Percentiles rank a stretch among this genome's conserved stretches.
These are phyloP conservation scores for Geophilus truncorum DNA, from an alignment of 2,888 invertebrate species.

Conservation along the genomic window DNA sequence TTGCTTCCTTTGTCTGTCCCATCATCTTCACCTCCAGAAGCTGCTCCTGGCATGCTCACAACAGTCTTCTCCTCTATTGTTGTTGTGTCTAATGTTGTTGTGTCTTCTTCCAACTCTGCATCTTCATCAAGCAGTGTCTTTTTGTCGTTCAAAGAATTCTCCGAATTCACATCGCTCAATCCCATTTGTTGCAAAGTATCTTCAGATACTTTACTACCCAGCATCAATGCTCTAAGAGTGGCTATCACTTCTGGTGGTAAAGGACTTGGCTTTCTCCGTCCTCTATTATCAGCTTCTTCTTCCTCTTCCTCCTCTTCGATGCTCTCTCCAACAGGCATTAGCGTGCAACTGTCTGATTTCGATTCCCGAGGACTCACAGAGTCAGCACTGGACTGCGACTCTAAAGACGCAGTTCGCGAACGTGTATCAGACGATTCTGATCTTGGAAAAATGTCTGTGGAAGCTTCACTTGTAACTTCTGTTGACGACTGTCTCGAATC, in stretches of 20 bases:
- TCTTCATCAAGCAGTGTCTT: not conserved
- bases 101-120: not conserved
- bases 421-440: constrained; percentile 30
- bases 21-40: not conserved
- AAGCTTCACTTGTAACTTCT: constrained; percentile 31
- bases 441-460: constrained; percentile 29
- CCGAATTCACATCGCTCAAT: not conserved
- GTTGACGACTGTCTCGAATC: constrained; percentile 31
- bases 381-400: constrained; percentile 19
- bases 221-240: not conserved
- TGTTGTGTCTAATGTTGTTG: not conserved
- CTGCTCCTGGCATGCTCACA: not conserved
- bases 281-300: not conserved
- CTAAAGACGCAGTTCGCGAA: constrained; percentile 23
- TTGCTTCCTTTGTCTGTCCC: not conserved
- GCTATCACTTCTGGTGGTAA: not conserved
- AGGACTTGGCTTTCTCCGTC: not conserved
- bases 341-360: constrained; percentile 30
- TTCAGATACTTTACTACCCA: not conserved
- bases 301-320: not conserved
- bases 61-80: not conserved
- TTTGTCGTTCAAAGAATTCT: not conserved
- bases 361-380: not conserved
- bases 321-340: not conserved
- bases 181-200: not conserved